phyloP scores from a whole-genome alignment of 2,797 vertebrate species.

The Telmatherina bonti region DNA sequence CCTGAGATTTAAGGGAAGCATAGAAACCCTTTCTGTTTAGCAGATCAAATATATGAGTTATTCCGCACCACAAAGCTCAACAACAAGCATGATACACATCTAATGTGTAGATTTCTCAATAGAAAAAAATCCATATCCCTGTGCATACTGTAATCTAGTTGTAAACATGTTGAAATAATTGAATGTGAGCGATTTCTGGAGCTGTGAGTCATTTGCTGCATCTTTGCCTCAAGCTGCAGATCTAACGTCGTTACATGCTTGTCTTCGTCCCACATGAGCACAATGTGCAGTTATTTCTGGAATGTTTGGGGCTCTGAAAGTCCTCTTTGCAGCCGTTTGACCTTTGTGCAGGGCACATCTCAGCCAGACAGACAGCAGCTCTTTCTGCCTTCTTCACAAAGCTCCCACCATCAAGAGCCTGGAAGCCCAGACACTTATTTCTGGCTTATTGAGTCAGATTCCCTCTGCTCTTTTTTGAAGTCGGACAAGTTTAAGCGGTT shows the following conservation, averaged over 20 bases:
- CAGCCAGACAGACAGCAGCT: conserved; percentile 1
- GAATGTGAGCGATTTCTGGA: no score
- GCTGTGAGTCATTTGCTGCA: no score
- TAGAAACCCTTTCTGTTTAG: background rate
- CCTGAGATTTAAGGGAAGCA: background rate
- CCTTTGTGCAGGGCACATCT: conserved; percentile 1
- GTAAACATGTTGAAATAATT: no score
- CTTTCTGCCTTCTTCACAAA: background rate
- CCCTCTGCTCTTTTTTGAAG: no score
- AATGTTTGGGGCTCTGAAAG: conserved; percentile 29
- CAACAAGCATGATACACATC: background rate
- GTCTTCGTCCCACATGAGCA: conserved; percentile 34
- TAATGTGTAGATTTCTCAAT: background rate
- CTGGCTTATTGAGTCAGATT: background rate
- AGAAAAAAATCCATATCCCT: background rate
- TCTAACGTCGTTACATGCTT: conserved; percentile 17
- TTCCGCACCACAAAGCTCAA: background rate
- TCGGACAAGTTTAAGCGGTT: no score
- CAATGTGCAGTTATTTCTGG: conserved; percentile 33
- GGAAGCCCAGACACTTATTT: background rate
- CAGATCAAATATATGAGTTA: background rate
- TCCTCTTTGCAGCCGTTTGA: background rate
- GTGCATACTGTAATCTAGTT: no score
- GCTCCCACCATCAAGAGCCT: background rate
- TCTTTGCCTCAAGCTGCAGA: conserved; percentile 28